Evolutionary conservation across 1,140 invertebrate species (phyloP), one percentile per base, ranked within the genome.

Genomic region (Lordiphosa mommai): DNA sequence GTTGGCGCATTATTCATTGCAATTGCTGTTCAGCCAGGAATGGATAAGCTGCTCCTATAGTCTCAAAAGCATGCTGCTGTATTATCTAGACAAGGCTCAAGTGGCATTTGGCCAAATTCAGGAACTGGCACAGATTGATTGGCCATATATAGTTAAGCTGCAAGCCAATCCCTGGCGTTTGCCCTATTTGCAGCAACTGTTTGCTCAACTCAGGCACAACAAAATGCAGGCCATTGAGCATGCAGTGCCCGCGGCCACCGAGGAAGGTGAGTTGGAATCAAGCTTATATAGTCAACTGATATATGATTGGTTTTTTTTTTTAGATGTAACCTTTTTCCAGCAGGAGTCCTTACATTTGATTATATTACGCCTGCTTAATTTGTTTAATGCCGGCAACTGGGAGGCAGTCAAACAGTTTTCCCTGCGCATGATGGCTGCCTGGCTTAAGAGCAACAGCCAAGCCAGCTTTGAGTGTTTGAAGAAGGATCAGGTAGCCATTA

Each of bases 391-490:
- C 3, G 69, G 72, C 13, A 86, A 66, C 27, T 70, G 76, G 41
- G 86, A 88, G 41, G 77, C 72, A 0, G 72, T 86, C 3, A 88
- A 88, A 16, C 77, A 79, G 13, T 49, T 88, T 0, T 72, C 86
- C 0, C 48, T 88, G 8, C 65, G 80, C 4, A 69, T 84, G 14
- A 65, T 88, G 9, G 56, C 76, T 1, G 80, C 86, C 23, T 88
- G 86, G 86, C 13, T 88, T 23, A 71, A 48, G n/a, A 41, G 27
- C 20, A 49, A 55, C 43, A 29, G 49, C 8, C 34, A 10, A 1
- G n/a, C 6, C 2, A 46, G 17, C 0, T 16, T 30, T 12, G 34
- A 40, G 34, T 34, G 4, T 8, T 7, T 60, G 8, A 20, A 52
- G 0, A 9, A 37, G 4, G 72, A 76, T 2, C 57, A 70, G 14